These are phyloP conservation scores for Neotragus pygmaeus DNA, from an alignment of 2,113 vertebrate genomes.

Conservation along the genomic window DNA sequence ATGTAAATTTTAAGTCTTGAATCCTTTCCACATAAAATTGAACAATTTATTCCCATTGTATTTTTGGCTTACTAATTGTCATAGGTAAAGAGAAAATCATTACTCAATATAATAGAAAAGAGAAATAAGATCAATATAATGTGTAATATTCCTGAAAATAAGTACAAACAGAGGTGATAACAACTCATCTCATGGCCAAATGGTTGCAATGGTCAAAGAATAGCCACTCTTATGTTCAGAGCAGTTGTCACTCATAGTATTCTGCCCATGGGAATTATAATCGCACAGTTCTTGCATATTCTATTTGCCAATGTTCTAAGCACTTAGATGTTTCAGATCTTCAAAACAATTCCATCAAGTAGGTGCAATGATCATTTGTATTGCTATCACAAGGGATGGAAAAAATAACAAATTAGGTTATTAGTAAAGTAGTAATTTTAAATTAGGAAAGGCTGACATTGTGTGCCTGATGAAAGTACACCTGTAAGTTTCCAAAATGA, in stretches of 20 bases:
- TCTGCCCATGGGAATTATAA: background rate
- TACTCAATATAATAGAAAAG: background rate
- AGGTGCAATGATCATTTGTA: background rate
- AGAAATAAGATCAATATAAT: background rate
- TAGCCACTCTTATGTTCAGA: background rate
- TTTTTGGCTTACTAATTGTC: background rate
- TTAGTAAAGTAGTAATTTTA: background rate
- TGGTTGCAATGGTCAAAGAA: background rate
- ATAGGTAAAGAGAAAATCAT: background rate
- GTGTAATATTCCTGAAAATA: background rate
- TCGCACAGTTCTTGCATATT: background rate
- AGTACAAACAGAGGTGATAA: background rate
- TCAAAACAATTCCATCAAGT: background rate
- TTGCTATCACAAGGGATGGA: background rate
- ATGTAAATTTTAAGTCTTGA: background rate
- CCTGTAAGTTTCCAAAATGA: background rate
- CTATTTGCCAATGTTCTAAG: background rate
- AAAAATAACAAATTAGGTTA: background rate
- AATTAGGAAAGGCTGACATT: background rate
- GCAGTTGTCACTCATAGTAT: background rate
- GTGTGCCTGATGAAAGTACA: background rate
- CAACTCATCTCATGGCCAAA: background rate
- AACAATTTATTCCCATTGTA: background rate
- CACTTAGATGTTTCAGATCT: background rate
- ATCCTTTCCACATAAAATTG: background rate